Conservation (phyloP, 2,888 invertebrate species). For the Pristionchus japonicus region DNA sequence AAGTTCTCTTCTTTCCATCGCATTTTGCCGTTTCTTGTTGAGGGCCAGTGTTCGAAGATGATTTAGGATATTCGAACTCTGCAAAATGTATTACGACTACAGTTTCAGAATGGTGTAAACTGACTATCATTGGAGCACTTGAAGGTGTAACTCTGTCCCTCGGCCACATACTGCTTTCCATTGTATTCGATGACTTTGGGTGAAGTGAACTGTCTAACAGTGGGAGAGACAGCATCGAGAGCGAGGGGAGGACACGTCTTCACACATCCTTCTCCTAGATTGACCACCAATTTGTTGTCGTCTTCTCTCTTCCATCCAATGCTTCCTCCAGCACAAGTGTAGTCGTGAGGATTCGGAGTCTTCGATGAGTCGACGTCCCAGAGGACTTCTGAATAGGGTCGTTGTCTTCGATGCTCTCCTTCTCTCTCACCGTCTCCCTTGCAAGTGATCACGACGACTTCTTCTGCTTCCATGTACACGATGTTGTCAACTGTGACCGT, state of each 20-base stretch:
- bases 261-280: slow-evolving; percentile 42
- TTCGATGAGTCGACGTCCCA: slow-evolving; percentile 39
- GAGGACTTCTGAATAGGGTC: background rate
- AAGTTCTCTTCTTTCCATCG: slow-evolving; percentile 1
- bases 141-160: background rate
- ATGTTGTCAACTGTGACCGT: slow-evolving; percentile 27
- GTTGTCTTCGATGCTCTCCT: background rate
- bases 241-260: slow-evolving; percentile 37
- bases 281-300: background rate
- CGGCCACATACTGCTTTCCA: slow-evolving; percentile 39
- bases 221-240: background rate
- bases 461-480: slow-evolving; percentile 2
- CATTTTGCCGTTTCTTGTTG: slow-evolving; percentile 17
- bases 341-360: slow-evolving; percentile 2
- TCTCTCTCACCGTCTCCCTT: slow-evolving; percentile 37
- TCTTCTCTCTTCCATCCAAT: slow-evolving; percentile 34
- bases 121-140: slow-evolving; percentile 24
- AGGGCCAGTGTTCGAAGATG: background rate
- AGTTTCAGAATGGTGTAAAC: background rate
- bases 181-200: slow-evolving; percentile 17
- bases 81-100: background rate
- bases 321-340: slow-evolving; percentile 23
- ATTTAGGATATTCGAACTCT: slow-evolving; percentile 26
- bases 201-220: background rate
- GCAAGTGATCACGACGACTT: background rate